Percentiles rank a stretch among this genome's conserved stretches.
These are phyloP conservation scores for Saxidomus purpurata DNA, from an alignment of 1,140 invertebrate species.

Conservation along the genomic window DNA sequence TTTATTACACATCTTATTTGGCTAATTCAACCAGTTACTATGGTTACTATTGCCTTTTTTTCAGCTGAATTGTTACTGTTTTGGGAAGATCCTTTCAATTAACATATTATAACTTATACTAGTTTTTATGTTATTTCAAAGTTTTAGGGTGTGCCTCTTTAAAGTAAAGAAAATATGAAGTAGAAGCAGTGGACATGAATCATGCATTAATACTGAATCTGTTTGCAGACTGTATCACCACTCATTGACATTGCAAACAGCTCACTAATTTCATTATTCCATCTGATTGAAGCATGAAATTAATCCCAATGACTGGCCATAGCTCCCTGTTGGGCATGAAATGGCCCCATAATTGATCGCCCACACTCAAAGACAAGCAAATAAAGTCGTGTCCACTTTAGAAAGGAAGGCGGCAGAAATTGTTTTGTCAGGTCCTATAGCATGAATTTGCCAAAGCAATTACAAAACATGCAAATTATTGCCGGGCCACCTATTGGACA, in stretches of 20 bases:
- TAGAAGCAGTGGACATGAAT: neutral
- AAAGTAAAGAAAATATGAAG: neutral
- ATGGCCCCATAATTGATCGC: slow-evolving; percentile 14
- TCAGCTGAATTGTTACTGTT: too few species aligned
- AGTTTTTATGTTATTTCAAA: too few species aligned
- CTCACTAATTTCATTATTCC: slow-evolving; percentile 34
- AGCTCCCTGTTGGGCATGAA: neutral
- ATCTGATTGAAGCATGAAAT: slow-evolving; percentile 34
- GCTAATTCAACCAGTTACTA: too few species aligned
- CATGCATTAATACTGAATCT: neutral
- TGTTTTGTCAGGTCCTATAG: slow-evolving; percentile 3
- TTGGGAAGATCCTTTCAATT: too few species aligned
- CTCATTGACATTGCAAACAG: neutral
- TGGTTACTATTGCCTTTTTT: too few species aligned
- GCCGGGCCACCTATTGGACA: neutral
- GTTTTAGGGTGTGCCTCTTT: too few species aligned
- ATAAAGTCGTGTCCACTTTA: neutral
- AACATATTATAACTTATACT: too few species aligned
- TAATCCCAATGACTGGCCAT: neutral
- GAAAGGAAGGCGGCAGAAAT: neutral
- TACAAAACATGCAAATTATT: neutral
- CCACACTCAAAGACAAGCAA: neutral
- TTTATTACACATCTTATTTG: too few species aligned
- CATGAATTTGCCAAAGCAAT: neutral
- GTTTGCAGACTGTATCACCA: neutral